Evolutionary conservation across 2,113 vertebrate genomes (phyloP), one percentile per base, ranked within the genome.

Genomic region (Typhlomys cinereus): DNA sequence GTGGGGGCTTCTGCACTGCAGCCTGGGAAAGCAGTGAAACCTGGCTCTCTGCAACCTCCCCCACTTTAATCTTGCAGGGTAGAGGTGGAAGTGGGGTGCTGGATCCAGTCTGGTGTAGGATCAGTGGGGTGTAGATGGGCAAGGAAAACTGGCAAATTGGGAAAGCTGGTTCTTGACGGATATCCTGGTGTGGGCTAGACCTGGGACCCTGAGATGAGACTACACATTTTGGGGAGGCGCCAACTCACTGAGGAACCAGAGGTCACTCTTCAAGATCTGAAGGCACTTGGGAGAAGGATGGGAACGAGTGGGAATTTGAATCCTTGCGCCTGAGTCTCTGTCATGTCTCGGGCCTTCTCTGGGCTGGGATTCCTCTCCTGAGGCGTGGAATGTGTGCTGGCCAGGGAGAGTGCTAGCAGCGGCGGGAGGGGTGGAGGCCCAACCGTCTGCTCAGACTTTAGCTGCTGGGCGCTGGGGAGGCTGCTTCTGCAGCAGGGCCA

Each of bases 401-500:
- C 4, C 6, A 29, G 13, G 50, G 2, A 18, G 31, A 50, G 59
- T 0, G 0, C 70, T 31, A 74, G 39, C 8, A 6, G 17, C 1
- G 70, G 91, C 41, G 18, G 0, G 2, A 5, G 5, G 20, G 34
- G 52, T n/a, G 7, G 31, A 36, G 44, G 62, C 27, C 62, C 5
- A 8, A 69, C 66, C 0, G 13, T 14, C 29, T 2, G 46, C 71
- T 98, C 95, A 97, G 7, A 96, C 76, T 0, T 71, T 0, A 64
- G 91, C 86, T 0, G 11, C 52, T 8, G 82, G 79, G 61, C 3
- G 54, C 71, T 25, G 71, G 17, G 81, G 62, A 0, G 96, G 96
- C 0, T 48, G 69, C 76, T 97, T 98, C 96, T 99, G 98, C 75
- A 99, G 97, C 95, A 98, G 89, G 2, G 97, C 95, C 90, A 99